A percentile compares a stretch with the other conserved stretches of the same genome.
These are phyloP conservation scores for Thymelicus acteon DNA, from an alignment of 2,888 invertebrate genomes.

Conservation along the genomic window DNA sequence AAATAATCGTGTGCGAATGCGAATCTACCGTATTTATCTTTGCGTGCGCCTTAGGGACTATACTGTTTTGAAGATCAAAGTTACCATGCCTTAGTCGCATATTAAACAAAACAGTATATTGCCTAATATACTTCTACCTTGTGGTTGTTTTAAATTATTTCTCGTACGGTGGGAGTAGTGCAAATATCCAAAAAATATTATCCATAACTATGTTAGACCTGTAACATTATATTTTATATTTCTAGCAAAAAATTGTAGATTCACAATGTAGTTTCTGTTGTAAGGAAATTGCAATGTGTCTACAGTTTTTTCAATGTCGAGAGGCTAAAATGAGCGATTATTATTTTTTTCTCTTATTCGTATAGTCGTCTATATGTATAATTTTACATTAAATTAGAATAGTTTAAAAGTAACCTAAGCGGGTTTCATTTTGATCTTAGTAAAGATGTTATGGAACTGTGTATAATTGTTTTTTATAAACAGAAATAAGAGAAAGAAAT, in stretches of 20 bases:
- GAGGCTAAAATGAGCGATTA: constrained; percentile 17
- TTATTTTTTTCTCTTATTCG: not conserved
- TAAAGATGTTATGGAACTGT: not conserved
- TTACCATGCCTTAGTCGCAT: not conserved
- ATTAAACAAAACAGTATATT: constrained; percentile 3
- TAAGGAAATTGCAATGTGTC: constrained; percentile 24
- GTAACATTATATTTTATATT: constrained; percentile 19
- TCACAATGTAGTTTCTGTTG: constrained; percentile 29
- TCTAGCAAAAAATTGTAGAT: constrained; percentile 13
- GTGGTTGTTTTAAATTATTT: constrained; percentile 5
- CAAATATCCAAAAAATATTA: constrained; percentile 27
- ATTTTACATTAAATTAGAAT: not conserved
- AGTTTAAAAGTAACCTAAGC: constrained; percentile 5
- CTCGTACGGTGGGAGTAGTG: constrained; percentile 9
- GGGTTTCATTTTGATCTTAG: not conserved
- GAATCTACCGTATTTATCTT: constrained; percentile 57
- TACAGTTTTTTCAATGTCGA: constrained; percentile 22
- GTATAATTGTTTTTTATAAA: not conserved
- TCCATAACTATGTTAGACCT: constrained; percentile 14
- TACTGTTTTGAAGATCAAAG: constrained; percentile 22
- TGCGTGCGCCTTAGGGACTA: constrained; percentile 64
- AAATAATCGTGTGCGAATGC: constrained; percentile 48
- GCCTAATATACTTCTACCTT: constrained; percentile 14
- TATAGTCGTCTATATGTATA: not conserved
- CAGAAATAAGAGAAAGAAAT: not conserved